Base-by-base conservation (phyloP, 2,113 vertebrate genomes). In the Coptodon bakossiorum region DNA sequence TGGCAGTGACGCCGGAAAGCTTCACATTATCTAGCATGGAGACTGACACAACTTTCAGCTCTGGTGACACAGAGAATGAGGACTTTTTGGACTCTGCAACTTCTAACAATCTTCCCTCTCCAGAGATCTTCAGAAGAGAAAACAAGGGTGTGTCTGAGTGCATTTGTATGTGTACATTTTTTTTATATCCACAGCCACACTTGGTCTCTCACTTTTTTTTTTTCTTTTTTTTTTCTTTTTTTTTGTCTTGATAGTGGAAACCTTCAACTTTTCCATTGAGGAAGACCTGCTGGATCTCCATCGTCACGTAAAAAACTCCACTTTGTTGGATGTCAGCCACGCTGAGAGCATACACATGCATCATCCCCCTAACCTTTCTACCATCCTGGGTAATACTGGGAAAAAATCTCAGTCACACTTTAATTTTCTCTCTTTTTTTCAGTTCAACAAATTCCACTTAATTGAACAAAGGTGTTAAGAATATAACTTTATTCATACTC, bases 261-360 rank as follows among this genome's bases (percentile, higher is more conserved):
- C 3, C 0, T 10, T 61, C 17, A 53, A 10, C 9, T 88, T 90
- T 3, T 14, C 57, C 6, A 7, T 5, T 38, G 82, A 80, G 5
- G 87, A 90, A 43, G 90, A 89, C 83, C 16, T 57, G 29, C 11
- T 19, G 54, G 83, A 83, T 66, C 5, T 93, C 71, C 12, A 85
- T 54, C 6, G 22, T 52, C 71, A 81, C 4, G 66, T 92, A 9
- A 98, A 95, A 93, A 99, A 98, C 92, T 99, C 98, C 7, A 99
- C 98, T 82, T 96, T 99, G 80, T 94, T 98, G 82, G 96, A 98
- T 81, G 94, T 82, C 83, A 98, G 97, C 92, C 95, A 95, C 4
- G 98, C 98, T 9, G 79, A 96, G 86, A 90, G 90, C 45, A 91
- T 98, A 88, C 90, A 96, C 88, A 95, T 94, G 86, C 92, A 95